Evolutionary conservation across 2,113 vertebrate species (phyloP), one percentile per base, ranked within the genome.

Genomic region (Hipposideros armiger): DNA sequence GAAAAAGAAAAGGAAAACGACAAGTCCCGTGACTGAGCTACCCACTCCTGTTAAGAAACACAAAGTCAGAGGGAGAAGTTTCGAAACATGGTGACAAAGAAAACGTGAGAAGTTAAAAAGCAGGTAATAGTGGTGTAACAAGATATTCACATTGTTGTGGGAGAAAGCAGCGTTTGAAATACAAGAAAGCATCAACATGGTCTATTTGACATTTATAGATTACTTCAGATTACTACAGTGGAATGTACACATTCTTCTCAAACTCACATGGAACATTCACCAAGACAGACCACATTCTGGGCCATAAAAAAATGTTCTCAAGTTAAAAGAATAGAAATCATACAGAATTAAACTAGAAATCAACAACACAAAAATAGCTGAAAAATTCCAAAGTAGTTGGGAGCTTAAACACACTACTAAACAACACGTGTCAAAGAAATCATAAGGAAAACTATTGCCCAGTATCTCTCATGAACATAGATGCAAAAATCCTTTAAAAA

Each of bases 121-220:
- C 15, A 89, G 58, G 32, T 72, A 84, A 88, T 89, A 14, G 91
- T 83, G 30, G 11, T 69, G 0, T n/a, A 13, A 82, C 14, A 56
- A 58, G 17, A 66, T 9, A 89, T 73, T 67, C 54, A 87, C 11
- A 92, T 88, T 84, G 16, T 80, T 80, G 64, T 45, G 54, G 87
- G 32, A 91, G 45, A 82, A 97, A 94, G 45, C 22, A 90, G 17
- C 74, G 45, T 52, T 40, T 67, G 58, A 95, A 90, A 60, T 64
- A 73, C 76, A 13, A 85, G n/a, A 85, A 95, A 74, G 42, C 47
- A 73, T 40, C 56, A 93, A 58, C 17, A 77, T 14, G 11, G 78
- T 13, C 52, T 91, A 89, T 87, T 0, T 62, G 72, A 69, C 28
- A 85, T 62, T 70, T 87, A 89, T 3, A 81, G 42, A 78, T 24